A percentile compares a stretch with the other conserved stretches of the same genome.
Conservation (phyloP, 2,797 vertebrate genomes). For the Malacoraja senta region DNA sequence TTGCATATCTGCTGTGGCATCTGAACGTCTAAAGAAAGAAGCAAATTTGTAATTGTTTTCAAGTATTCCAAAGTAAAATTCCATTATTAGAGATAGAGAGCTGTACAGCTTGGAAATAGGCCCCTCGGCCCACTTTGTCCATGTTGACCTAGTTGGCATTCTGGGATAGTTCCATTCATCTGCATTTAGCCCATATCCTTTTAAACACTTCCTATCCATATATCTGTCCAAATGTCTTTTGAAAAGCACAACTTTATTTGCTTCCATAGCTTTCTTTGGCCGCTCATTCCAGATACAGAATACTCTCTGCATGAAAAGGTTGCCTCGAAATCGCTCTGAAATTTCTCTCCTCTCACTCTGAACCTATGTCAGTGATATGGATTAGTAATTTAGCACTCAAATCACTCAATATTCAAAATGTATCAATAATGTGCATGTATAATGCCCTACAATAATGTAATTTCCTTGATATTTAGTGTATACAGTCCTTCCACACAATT, state of each 20-base stretch:
- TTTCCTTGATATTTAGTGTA: not conserved
- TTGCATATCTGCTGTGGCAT: not conserved
- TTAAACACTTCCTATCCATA: too few species aligned
- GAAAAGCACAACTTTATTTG: too few species aligned
- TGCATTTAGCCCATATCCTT: too few species aligned
- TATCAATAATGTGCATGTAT: not conserved
- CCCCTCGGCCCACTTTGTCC: too few species aligned
- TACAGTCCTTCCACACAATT: not conserved
- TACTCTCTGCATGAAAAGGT: too few species aligned
- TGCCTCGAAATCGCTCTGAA: too few species aligned
- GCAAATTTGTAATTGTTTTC: not conserved
- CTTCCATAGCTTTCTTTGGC: too few species aligned
- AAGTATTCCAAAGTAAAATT: not conserved
- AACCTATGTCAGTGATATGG: not conserved
- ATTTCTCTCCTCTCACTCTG: too few species aligned
- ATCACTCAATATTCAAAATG: not conserved
- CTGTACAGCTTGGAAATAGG: not conserved
- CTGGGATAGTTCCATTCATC: too few species aligned
- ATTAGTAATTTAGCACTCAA: not conserved
- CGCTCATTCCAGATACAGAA: too few species aligned
- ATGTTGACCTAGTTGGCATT: too few species aligned
- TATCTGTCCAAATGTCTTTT: too few species aligned
- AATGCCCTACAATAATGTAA: not conserved
- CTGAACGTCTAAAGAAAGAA: not conserved
- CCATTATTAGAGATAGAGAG: not conserved